Percentiles rank a stretch among this genome's conserved stretches.
Conservation (phyloP, 2,113 vertebrate species). For the Plotosus lineatus region DNA sequence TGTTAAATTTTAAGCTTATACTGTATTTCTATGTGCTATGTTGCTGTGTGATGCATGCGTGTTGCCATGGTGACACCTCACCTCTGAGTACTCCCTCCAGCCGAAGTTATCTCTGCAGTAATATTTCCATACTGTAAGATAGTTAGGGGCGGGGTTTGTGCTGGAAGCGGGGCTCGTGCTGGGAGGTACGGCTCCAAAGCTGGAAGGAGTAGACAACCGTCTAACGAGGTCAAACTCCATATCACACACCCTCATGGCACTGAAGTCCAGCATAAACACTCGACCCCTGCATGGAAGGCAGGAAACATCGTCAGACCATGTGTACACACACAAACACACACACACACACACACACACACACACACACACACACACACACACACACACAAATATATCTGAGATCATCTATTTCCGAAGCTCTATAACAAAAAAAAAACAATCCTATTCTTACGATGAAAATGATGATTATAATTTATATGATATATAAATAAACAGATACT, state of each 20-base stretch:
- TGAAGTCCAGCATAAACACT: constrained; percentile 89
- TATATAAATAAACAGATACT: too few relatives aligned
- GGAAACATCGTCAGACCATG: constrained; percentile 29
- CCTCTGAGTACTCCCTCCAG: constrained; percentile 99
- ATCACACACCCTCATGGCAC: constrained; percentile 85
- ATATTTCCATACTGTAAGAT: constrained; percentile 94
- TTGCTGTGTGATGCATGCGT: not conserved
- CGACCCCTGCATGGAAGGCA: constrained; percentile 75
- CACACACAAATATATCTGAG: not conserved
- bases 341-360: constrained; percentile 1
- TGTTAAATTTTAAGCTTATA: too few relatives aligned
- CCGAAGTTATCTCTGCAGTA: constrained; percentile 99
- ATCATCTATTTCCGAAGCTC: not conserved
- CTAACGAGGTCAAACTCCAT: constrained; percentile 90
- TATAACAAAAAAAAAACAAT: not conserved
- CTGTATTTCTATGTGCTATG: too few relatives aligned
- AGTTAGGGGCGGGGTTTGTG: constrained; percentile 78
- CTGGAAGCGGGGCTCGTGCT: constrained; percentile 74
- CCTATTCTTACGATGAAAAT: not conserved
- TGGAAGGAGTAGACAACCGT: constrained; percentile 84
- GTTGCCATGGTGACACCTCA: too few relatives aligned
- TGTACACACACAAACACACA: not conserved
- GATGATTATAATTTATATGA: not conserved
- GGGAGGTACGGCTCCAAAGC: constrained; percentile 71
- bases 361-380: not conserved